Percentiles rank a stretch among this genome's conserved stretches.
These are phyloP conservation scores for Aphodius granarius DNA, from an alignment of 2,888 invertebrate genomes.

Conservation along the genomic window DNA sequence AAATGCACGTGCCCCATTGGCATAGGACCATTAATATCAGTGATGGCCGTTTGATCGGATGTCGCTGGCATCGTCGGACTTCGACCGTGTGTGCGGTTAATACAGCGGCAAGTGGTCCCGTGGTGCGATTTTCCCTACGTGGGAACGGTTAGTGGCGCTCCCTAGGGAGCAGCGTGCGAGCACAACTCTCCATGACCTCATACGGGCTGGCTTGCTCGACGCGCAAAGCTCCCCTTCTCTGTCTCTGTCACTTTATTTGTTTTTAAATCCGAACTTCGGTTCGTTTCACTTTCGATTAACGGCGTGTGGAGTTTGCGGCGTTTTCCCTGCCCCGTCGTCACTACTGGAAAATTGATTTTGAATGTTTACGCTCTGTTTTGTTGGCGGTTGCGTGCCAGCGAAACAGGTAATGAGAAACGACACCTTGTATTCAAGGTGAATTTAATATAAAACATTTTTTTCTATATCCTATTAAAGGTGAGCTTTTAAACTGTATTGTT, in stretches of 20 bases:
- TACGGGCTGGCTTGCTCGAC: neutral
- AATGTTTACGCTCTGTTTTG: no score
- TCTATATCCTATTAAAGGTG: no score
- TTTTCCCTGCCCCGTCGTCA: neutral
- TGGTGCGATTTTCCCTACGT: constrained; percentile 44
- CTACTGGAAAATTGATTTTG: neutral
- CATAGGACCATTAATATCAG: constrained; percentile 36
- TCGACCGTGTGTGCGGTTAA: constrained; percentile 45
- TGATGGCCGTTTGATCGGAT: constrained; percentile 40
- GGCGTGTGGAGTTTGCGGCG: neutral
- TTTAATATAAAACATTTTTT: no score
- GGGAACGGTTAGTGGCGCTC: constrained; percentile 44
- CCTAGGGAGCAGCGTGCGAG: constrained; percentile 35
- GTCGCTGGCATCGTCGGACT: constrained; percentile 35
- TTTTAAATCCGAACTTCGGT: constrained; percentile 9
- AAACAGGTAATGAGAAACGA: no score
- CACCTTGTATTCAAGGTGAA: no score
- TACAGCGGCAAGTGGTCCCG: constrained; percentile 48
- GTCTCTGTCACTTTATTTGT: constrained; percentile 4
- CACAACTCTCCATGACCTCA: neutral
- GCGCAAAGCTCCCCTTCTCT: neutral
- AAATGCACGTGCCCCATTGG: constrained; percentile 10
- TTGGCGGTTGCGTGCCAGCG: no score
- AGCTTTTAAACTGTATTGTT: no score
- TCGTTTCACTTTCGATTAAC: constrained; percentile 12